A percentile compares a stretch with the other conserved stretches of the same genome.
phyloP scores from a whole-genome alignment of 1,140 invertebrate genomes.

The Homalodisca vitripennis region DNA sequence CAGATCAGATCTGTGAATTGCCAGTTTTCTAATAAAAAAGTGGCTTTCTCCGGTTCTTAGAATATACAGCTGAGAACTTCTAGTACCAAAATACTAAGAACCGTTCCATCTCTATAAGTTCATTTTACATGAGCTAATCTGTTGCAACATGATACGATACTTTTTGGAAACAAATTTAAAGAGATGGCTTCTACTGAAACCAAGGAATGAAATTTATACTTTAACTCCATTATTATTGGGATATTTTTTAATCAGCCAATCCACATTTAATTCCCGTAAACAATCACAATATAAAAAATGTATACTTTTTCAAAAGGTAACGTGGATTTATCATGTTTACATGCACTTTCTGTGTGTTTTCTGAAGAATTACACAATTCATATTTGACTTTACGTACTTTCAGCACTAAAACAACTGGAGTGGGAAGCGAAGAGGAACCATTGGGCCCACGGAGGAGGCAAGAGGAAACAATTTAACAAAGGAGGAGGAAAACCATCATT shows the following conservation, averaged over 20 bases:
- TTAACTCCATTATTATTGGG: background rate
- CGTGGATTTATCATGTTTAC: background rate
- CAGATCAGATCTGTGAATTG: too few species aligned
- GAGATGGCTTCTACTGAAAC: too few species aligned
- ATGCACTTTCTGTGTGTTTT: background rate
- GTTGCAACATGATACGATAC: too few species aligned
- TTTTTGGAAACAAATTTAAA: too few species aligned
- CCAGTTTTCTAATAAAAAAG: too few species aligned
- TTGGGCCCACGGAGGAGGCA: background rate
- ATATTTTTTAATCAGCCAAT: background rate
- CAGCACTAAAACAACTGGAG: constrained; percentile 36
- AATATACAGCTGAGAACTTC: too few species aligned
- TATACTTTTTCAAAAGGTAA: background rate
- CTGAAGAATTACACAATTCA: background rate
- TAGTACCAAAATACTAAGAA: too few species aligned
- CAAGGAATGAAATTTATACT: too few species aligned
- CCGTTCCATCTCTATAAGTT: too few species aligned
- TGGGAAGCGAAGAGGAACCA: constrained; percentile 39
- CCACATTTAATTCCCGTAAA: background rate
- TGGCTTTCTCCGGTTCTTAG: too few species aligned
- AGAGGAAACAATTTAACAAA: background rate
- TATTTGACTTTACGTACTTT: constrained; percentile 1
- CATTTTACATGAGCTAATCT: too few species aligned
- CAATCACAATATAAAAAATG: background rate
- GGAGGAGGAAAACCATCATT: background rate